Conservation (phyloP, 2,113 vertebrate species). For the Gopherus evgoodei region DNA sequence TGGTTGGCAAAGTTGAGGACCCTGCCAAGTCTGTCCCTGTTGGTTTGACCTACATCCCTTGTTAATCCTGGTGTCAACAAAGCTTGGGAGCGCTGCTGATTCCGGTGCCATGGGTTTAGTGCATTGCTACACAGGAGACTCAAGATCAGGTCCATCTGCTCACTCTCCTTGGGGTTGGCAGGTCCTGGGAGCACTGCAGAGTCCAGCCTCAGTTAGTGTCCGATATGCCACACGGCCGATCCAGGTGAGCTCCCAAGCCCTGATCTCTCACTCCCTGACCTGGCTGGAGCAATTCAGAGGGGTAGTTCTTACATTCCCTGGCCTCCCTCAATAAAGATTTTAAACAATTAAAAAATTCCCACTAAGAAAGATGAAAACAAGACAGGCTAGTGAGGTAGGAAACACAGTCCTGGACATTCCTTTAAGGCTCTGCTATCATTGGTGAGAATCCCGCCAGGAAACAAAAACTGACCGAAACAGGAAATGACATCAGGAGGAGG, state of each 20-base stretch:
- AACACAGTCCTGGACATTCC: slow-evolving; percentile 8
- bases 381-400: slow-evolving; percentile 67
- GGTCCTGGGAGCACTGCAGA: neutral
- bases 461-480: neutral
- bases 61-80: neutral
- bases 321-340: neutral
- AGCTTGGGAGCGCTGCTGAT: neutral
- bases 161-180: neutral
- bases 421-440: neutral
- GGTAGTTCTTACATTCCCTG: neutral
- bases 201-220: neutral
- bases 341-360: neutral
- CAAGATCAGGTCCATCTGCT: neutral
- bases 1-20: neutral
- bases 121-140: neutral
- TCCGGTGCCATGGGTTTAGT: neutral
- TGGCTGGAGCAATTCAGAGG: neutral
- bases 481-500: neutral
- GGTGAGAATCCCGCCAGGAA: neutral
- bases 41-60: neutral
- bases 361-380: neutral
- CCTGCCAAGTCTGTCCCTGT: neutral
- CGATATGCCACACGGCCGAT: neutral
- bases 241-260: neutral
- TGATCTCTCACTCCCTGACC: neutral